Conservation (phyloP, 2,888 invertebrate species). For the Eupithecia centaureata region DNA sequence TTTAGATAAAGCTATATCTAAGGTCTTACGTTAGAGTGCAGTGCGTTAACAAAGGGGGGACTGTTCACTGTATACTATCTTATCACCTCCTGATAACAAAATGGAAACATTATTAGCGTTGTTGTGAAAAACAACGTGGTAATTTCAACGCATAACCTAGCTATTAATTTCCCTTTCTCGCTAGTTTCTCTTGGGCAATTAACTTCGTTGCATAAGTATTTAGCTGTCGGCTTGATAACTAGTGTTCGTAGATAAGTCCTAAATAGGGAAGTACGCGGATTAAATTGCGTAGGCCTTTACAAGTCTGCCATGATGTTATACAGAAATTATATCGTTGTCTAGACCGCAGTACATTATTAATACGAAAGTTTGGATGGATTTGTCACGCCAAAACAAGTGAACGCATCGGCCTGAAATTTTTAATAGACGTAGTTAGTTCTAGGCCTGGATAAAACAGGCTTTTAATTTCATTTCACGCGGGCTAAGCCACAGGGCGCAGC, state of each 20-base stretch:
- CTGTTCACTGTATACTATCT: constrained; percentile 76
- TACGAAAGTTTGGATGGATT: no score
- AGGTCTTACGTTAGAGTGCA: constrained; percentile 70
- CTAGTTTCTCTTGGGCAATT: constrained; percentile 38
- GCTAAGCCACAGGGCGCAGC: no score
- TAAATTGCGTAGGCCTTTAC: neutral
- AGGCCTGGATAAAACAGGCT: no score
- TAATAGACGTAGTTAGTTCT: no score
- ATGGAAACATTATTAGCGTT: constrained; percentile 67
- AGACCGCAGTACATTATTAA: no score
- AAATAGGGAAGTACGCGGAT: neutral
- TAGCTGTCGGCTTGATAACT: constrained; percentile 33
- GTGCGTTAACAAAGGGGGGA: constrained; percentile 75
- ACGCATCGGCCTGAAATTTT: no score
- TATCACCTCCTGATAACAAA: constrained; percentile 72
- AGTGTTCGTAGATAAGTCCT: constrained; percentile 17
- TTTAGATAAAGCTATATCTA: constrained; percentile 72
- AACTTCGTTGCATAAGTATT: constrained; percentile 32
- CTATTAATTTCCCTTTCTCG: constrained; percentile 48
- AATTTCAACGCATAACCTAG: constrained; percentile 49
- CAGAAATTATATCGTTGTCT: neutral
- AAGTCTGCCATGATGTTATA: neutral
- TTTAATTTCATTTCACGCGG: no score
- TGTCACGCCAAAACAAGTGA: no score
- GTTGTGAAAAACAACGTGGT: constrained; percentile 60